Base-by-base conservation (phyloP, 2,888 invertebrate genomes). In the Iselma pallidipennis region DNA sequence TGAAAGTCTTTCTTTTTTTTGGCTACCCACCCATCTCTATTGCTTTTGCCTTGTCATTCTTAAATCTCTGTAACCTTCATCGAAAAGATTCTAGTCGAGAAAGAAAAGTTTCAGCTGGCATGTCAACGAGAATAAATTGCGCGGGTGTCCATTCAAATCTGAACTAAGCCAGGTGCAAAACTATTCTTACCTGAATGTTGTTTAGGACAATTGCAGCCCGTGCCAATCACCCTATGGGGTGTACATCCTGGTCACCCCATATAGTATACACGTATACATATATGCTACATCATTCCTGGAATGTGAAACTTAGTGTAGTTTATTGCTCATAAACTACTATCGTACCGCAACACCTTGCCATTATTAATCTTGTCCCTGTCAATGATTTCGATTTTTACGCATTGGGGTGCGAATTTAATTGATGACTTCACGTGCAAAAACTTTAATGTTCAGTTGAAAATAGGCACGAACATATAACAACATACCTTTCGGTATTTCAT, bases 201-300 rank as follows among this genome's bases (percentile, higher is more conserved):
- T 53, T 67, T 61, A 64, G 66, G 67, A 60, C 54, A 63, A 59
- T 59, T 61, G 57, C 45, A 54, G 59, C 61, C 61, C 66, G 66
- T 66, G 66, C 66, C 61, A 54, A 49, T 48, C 61, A 52, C 64
- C 61, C 49, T 55, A 61, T 61, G 64, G 58, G 64, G 61, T 55
- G 50, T 16, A 16, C 6, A 53, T 52, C 57, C 61, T 57, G 25
- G 26, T 26, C 57, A 54, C 54, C 54, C 61, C 26, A n/a, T 5
- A 14, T 7, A 5, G 33, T 48, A 56, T 63, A 63, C 52, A 52
- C 52, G 31, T 59, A 16, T 50, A 52, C 33, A 55, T 54, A 50
- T 23, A 37, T 33, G 31, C 52, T 31, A 19, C 52, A 52, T 52
- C 49, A 45, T 54, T 49, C 54, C 31, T 37, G 54, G 59, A 59